Evolutionary conservation across 1,140 invertebrate species (phyloP), one percentile per base, ranked within the genome.

Genomic region (Pseudomyrmex flavicornis): DNA sequence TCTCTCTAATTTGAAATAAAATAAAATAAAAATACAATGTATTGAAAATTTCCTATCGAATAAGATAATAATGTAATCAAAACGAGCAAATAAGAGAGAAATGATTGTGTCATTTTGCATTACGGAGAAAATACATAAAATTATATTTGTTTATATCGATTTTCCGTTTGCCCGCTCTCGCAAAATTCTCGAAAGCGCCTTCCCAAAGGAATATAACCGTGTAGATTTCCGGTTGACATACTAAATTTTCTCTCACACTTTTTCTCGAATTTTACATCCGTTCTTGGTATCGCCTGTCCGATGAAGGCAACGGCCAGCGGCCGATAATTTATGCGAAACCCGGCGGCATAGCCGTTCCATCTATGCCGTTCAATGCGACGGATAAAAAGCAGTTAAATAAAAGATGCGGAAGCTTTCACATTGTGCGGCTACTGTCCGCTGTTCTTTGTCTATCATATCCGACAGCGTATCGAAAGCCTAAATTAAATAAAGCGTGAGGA

Each of bases 261-360:
- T 80, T 79, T 79, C 68, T 72, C 74, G 74, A 87, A 87, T 80
- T 87, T 88, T 74, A 59, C 69, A 80, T 88, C 63, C 82, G 68
- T 87, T 88, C 35, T 88, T 84, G 74, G 74, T 85, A 77, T 83
- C 63, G 70, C 22, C 48, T 70, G 61, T 46, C 50, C 44, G 56
- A 22, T 52, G 82, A 83, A 69, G 63, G 70, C 76, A 83, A 83
- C 44, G 74, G 73, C 69, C 58, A 73, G 76, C 50, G 82, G 22
- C 84, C 82, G 74, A 88, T 88, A 88, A 88, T 87, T 83, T 87
- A 88, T 88, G 85, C 82, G 82, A 84, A 79, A 62, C 46, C 56
- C 85, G 61, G 22, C n/a, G 54, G 10, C 17, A 17, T 46, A 68
- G n/a, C 17, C 63, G 75, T 58, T 69, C 68, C 46, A 77, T 77